Conservation (phyloP, 2,113 vertebrate species). For the Geothlypis trichas region DNA sequence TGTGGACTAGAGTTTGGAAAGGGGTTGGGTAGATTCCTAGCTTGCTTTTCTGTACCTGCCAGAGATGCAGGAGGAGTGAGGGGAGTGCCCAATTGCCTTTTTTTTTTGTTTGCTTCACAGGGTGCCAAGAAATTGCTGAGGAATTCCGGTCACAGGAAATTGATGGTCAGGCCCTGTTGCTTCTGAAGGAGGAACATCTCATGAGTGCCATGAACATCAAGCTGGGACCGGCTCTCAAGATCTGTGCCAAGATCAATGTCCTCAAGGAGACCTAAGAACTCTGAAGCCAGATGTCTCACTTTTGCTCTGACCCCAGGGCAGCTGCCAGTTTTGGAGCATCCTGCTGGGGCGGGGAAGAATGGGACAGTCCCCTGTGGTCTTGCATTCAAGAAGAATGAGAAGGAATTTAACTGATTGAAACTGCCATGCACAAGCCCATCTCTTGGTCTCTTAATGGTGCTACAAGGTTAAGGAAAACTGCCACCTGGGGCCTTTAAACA, state of each 20-base stretch:
- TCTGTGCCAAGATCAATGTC: slow-evolving; percentile 96
- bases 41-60: neutral
- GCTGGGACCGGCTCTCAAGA: slow-evolving; percentile 96
- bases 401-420: slow-evolving; percentile 10
- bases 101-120: slow-evolving; percentile 59
- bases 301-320: neutral
- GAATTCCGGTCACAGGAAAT: slow-evolving; percentile 98
- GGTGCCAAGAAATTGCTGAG: slow-evolving; percentile 94
- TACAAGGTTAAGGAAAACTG: slow-evolving; percentile 20
- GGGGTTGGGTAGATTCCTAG: neutral
- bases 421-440: neutral
- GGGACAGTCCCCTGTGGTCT: neutral
- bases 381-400: slow-evolving; percentile 22
- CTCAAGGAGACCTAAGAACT: slow-evolving; percentile 88
- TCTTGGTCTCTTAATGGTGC: slow-evolving; percentile 54
- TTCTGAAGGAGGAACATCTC: slow-evolving; percentile 96
- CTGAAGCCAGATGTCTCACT: neutral
- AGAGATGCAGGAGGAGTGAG: neutral
- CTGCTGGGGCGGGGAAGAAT: neutral
- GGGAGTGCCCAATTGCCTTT: neutral
- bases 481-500: slow-evolving; percentile 40
- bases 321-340: neutral
- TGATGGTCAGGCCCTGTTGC: slow-evolving; percentile 93
- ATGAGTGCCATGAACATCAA: slow-evolving; percentile 99
- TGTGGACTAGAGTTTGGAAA: neutral